Conservation (phyloP, 2,113 vertebrate species). For the Oenanthe melanoleuca region DNA sequence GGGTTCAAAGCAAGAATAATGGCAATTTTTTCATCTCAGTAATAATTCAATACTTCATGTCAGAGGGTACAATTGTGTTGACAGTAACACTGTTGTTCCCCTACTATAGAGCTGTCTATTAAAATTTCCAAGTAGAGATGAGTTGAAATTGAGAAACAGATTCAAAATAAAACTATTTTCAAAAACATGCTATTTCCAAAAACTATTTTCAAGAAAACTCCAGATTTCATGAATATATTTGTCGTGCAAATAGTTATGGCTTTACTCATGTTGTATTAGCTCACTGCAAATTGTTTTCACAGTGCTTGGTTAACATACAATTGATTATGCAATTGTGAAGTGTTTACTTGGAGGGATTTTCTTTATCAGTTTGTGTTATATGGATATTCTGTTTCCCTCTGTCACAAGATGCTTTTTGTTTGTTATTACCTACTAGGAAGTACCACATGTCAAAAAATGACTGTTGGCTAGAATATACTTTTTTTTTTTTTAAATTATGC, state of each 20-base stretch:
- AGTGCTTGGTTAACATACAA: background rate
- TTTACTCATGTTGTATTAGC: background rate
- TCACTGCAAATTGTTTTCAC: background rate
- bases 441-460: background rate
- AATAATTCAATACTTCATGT: background rate
- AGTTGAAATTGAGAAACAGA: background rate
- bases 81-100: background rate
- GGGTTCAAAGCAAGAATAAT: background rate
- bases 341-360: background rate
- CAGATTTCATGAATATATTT: background rate
- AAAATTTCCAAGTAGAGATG: background rate
- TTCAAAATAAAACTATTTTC: background rate
- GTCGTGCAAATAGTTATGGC: background rate
- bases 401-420: background rate
- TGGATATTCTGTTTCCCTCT: background rate
- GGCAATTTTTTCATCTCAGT: background rate
- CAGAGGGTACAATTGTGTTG: background rate
- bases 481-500: background rate
- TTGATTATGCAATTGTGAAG: background rate
- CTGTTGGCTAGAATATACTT: background rate
- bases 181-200: background rate
- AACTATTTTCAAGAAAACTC: background rate
- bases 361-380: background rate
- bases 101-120: background rate
- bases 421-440: background rate